Conservation (phyloP, 2,113 vertebrate species). For the Columba livia region DNA sequence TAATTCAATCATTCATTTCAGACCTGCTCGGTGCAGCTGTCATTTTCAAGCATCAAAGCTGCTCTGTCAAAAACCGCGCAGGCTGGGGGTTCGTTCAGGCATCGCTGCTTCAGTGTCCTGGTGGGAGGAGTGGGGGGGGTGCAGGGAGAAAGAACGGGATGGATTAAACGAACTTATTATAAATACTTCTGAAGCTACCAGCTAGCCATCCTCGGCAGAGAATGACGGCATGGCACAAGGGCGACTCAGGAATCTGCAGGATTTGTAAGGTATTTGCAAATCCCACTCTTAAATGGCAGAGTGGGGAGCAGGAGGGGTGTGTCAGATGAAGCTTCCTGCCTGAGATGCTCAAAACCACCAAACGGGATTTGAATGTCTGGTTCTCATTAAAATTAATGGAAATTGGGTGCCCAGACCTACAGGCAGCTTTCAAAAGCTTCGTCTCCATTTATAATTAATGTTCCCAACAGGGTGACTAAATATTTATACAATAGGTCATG, state of each 20-base stretch:
- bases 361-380: slow-evolving; percentile 49
- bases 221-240: not conserved
- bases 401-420: slow-evolving; percentile 47
- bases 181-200: slow-evolving; percentile 39
- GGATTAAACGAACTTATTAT: slow-evolving; percentile 24
- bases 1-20: slow-evolving; percentile 49
- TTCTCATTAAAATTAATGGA: slow-evolving; percentile 66
- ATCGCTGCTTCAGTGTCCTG: not conserved
- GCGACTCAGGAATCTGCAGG: not conserved
- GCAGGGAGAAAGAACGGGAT: not conserved
- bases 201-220: not conserved
- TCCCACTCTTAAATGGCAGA: not conserved
- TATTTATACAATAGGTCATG: slow-evolving; percentile 29
- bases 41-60: slow-evolving; percentile 45
- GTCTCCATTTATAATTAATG: slow-evolving; percentile 32
- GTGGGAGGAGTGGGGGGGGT: not conserved
- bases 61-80: not conserved
- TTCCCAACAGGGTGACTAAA: slow-evolving; percentile 23
- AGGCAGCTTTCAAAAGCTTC: slow-evolving; percentile 40
- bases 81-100: slow-evolving; percentile 10
- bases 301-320: not conserved
- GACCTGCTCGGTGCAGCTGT: slow-evolving; percentile 23
- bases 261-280: slow-evolving; percentile 40
- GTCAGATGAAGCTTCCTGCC: slow-evolving; percentile 20
- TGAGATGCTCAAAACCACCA: slow-evolving; percentile 24